A percentile compares a stretch with the other conserved stretches of the same genome.
phyloP scores from a whole-genome alignment of 2,797 vertebrate species.

The Pangasius djambal region DNA sequence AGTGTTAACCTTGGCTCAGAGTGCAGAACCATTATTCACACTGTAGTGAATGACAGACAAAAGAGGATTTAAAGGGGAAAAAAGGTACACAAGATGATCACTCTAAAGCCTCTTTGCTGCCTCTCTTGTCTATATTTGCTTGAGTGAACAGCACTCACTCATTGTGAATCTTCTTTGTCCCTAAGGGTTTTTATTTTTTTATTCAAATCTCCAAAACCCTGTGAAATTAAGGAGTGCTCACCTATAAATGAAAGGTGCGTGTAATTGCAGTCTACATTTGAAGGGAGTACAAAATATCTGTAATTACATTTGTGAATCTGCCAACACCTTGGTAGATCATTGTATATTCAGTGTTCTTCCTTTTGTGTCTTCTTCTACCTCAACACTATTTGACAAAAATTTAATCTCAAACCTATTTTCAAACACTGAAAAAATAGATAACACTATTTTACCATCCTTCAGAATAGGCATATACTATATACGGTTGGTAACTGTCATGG shows the following conservation, averaged over 20 bases:
- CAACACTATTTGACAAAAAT: not conserved
- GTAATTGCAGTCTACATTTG: slow-evolving; percentile 54
- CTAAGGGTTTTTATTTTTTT: not conserved
- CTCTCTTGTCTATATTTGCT: not conserved
- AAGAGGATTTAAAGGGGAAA: not conserved
- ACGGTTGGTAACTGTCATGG: not conserved
- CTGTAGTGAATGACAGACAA: not conserved
- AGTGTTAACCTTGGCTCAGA: not conserved
- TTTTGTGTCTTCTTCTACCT: not conserved
- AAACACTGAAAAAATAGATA: not conserved
- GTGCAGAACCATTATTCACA: not conserved
- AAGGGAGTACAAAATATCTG: slow-evolving; percentile 44
- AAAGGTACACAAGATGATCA: slow-evolving; percentile 3
- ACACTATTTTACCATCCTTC: not conserved
- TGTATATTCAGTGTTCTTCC: not conserved
- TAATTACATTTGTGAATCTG: slow-evolving; percentile 51
- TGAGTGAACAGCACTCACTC: slow-evolving; percentile 16
- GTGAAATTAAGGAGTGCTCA: slow-evolving; percentile 32
- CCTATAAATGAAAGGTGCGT: slow-evolving; percentile 46
- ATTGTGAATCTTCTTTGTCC: not conserved
- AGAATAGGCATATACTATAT: not conserved
- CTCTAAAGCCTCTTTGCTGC: slow-evolving; percentile 12
- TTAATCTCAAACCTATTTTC: not conserved
- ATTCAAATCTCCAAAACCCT: not conserved
- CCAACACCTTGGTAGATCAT: slow-evolving; percentile 2